phyloP scores from a whole-genome alignment of 2,113 vertebrate species.

The Anser brachyrhynchus region DNA sequence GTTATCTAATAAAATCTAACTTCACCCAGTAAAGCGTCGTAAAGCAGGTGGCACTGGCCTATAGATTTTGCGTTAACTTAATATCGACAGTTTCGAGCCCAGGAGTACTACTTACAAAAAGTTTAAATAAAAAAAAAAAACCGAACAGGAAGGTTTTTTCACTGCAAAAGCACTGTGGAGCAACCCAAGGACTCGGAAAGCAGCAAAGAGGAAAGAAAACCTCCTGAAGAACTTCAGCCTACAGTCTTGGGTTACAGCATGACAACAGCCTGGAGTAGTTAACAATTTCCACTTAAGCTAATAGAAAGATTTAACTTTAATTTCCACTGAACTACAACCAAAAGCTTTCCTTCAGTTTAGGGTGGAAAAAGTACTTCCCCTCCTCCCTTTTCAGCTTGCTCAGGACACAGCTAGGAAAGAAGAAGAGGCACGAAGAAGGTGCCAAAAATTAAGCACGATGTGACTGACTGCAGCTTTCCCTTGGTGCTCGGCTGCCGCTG shows the following conservation, averaged over 20 bases:
- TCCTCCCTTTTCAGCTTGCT: background rate
- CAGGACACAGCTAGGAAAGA: background rate
- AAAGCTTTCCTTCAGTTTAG: background rate
- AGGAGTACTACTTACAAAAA: background rate
- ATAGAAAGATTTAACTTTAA: background rate
- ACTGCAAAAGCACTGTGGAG: background rate
- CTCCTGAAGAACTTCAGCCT: background rate
- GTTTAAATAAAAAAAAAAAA: background rate
- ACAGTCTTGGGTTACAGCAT: background rate
- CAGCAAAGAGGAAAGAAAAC: background rate
- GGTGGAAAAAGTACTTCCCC: background rate
- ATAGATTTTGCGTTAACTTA: background rate
- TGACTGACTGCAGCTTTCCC: background rate
- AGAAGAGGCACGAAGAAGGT: background rate
- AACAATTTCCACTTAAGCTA: constrained; percentile 29
- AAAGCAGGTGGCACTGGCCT: background rate
- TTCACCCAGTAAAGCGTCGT: background rate
- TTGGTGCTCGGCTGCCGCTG: background rate
- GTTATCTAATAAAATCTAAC: background rate
- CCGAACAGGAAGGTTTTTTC: background rate
- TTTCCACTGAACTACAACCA: constrained; percentile 26
- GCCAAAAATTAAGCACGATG: background rate
- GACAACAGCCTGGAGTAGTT: background rate
- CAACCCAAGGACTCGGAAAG: background rate
- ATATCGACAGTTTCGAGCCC: background rate